These are phyloP conservation scores for Perdita meconis DNA, from an alignment of 2,888 invertebrate genomes.

Conservation along the genomic window DNA sequence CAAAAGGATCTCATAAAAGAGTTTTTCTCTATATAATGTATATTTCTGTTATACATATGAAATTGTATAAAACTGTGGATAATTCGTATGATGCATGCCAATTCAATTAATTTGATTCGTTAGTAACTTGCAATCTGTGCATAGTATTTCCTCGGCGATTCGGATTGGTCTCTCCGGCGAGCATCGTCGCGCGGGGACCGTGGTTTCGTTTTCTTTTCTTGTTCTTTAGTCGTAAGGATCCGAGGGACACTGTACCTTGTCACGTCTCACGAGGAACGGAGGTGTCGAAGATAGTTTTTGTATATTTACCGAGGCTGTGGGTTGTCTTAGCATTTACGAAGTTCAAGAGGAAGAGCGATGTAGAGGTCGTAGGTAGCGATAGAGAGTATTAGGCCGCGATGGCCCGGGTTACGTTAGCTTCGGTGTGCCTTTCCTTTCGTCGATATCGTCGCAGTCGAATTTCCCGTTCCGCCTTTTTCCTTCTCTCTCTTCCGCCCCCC, in stretches of 20 bases:
- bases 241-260: conserved; percentile 19
- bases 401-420: conserved; percentile 63
- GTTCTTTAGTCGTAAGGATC: conserved; percentile 34
- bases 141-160: too few species aligned
- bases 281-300: conserved; percentile 60
- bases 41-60: too few species aligned
- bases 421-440: conserved; percentile 65
- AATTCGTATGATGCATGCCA: too few species aligned
- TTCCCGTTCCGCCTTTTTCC: conserved; percentile 19
- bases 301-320: conserved; percentile 75
- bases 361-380: conserved; percentile 56
- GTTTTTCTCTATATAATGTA: too few species aligned
- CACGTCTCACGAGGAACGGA: conserved; percentile 26
- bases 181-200: conserved; percentile 13
- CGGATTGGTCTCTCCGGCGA: too few species aligned
- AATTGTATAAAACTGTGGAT: too few species aligned
- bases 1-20: too few species aligned
- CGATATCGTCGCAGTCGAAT: conserved; percentile 41
- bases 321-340: conserved; percentile 76
- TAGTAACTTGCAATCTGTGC: too few species aligned
- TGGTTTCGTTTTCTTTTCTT: conserved; percentile 35
- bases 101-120: too few species aligned
- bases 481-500: conserved; percentile 14
- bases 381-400: conserved; percentile 62
- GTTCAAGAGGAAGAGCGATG: conserved; percentile 50